Evolutionary conservation across 1,140 invertebrate genomes (phyloP).

Genomic region (Drosophila jambulina): DNA sequence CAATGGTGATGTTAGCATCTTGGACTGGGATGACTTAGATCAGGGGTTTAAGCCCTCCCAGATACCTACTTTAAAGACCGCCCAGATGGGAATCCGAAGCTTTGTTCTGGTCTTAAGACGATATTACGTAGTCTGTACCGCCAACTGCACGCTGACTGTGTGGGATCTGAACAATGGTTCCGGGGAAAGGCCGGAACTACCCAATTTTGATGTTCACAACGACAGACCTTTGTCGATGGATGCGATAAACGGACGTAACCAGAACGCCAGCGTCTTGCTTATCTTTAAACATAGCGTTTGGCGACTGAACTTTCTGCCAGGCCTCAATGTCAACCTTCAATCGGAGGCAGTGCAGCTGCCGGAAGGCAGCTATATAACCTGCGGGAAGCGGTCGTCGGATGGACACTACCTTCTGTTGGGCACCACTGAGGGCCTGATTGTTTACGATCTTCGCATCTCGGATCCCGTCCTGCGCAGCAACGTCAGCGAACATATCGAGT

Average conservation of each 20-base stretch:
- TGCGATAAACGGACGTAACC: constrained; percentile 24
- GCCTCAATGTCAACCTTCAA: not conserved
- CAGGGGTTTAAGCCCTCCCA: constrained; percentile 39
- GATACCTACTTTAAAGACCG: constrained; percentile 35
- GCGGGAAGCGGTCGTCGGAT: constrained; percentile 61
- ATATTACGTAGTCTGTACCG: constrained; percentile 60
- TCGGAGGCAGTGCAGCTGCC: constrained; percentile 32
- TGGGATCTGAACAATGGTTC: constrained; percentile 49
- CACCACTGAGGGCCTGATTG: constrained; percentile 64
- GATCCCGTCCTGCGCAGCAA: constrained; percentile 62
- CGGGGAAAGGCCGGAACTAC: constrained; percentile 8
- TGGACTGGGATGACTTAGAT: constrained; percentile 50
- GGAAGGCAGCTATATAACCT: constrained; percentile 54
- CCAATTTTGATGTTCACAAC: constrained; percentile 16
- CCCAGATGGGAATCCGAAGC: constrained; percentile 22
- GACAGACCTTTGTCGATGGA: constrained; percentile 29
- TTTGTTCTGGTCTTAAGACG: constrained; percentile 42
- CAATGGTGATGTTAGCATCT: constrained; percentile 60
- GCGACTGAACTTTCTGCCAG: constrained; percentile 30
- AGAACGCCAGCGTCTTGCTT: constrained; percentile 44
- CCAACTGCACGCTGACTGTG: constrained; percentile 30
- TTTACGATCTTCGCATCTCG: constrained; percentile 59
- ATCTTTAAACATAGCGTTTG: constrained; percentile 55
- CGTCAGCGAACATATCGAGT: constrained; percentile 75
- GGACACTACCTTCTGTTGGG: constrained; percentile 70